These are phyloP conservation scores for Mongoloraphidia duomilia DNA, from an alignment of 2,888 invertebrate genomes.

Conservation along the genomic window DNA sequence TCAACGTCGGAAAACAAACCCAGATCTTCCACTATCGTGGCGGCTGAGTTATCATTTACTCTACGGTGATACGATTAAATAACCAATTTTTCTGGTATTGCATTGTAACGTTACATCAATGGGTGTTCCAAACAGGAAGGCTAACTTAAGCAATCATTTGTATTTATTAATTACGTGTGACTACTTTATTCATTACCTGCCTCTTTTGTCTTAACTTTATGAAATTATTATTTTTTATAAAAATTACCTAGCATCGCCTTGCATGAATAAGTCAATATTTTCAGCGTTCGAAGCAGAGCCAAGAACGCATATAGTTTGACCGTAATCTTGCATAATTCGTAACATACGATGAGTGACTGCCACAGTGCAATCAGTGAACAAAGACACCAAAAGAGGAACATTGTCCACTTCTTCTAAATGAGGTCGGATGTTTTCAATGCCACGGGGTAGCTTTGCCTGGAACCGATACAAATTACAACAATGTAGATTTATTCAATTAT, in stretches of 20 bases:
- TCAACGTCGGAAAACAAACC: no score
- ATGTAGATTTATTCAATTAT: constrained; percentile 1
- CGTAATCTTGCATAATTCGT: constrained; percentile 90
- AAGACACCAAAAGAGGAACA: constrained; percentile 88
- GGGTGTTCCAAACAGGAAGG: no score
- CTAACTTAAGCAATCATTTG: no score
- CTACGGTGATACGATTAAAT: no score
- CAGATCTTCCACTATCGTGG: no score
- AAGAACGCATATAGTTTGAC: constrained; percentile 88
- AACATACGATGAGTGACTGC: constrained; percentile 83
- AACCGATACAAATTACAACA: constrained; percentile 12
- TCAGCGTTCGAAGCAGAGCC: constrained; percentile 84
- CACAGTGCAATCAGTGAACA: constrained; percentile 96
- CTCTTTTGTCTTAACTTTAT: no score
- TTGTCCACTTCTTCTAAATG: constrained; percentile 93
- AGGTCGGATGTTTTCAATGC: constrained; percentile 91
- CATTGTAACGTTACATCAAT: no score
- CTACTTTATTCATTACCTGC: no score
- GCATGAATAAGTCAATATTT: constrained; percentile 85
- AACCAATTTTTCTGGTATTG: no score
- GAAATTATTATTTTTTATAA: background rate
- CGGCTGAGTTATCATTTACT: no score
- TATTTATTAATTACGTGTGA: no score
- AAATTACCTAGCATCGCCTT: constrained; percentile 72
- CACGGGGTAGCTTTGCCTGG: constrained; percentile 85